A percentile compares a stretch with the other conserved stretches of the same genome.
These are phyloP conservation scores for Ostrea edulis DNA, from an alignment of 1,140 invertebrate genomes.

Conservation along the genomic window DNA sequence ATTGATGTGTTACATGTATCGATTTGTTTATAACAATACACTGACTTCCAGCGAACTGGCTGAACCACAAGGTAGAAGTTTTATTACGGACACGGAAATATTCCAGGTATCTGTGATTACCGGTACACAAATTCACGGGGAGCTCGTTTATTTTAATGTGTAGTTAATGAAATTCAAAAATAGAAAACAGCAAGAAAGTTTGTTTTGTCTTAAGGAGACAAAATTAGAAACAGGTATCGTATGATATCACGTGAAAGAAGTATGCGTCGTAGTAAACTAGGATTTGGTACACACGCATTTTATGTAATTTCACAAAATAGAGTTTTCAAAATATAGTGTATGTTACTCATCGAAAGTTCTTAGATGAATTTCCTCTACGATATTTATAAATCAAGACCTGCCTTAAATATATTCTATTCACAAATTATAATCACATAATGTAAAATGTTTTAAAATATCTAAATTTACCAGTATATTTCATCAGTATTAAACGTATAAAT, in stretches of 20 bases:
- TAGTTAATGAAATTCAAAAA: constrained; percentile 1
- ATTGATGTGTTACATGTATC: not conserved
- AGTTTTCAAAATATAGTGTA: too few species aligned
- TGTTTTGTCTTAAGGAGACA: not conserved
- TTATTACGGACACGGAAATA: constrained; percentile 17
- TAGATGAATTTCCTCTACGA: too few species aligned
- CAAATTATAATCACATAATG: too few species aligned
- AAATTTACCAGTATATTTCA: too few species aligned
- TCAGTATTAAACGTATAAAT: too few species aligned
- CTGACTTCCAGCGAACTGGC: not conserved
- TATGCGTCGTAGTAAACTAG: not conserved
- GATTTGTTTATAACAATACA: not conserved
- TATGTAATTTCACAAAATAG: too few species aligned
- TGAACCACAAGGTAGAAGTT: not conserved
- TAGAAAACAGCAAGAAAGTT: not conserved
- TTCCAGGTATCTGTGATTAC: not conserved
- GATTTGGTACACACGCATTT: too few species aligned
- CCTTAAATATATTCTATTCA: too few species aligned
- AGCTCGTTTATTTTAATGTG: not conserved
- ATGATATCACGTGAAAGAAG: not conserved
- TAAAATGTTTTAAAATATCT: too few species aligned
- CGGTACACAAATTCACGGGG: not conserved
- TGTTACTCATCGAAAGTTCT: too few species aligned
- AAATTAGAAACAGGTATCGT: not conserved
- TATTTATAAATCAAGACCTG: too few species aligned